phyloP scores from a whole-genome alignment of 2,113 vertebrate genomes.

The Trogon surrucura region DNA sequence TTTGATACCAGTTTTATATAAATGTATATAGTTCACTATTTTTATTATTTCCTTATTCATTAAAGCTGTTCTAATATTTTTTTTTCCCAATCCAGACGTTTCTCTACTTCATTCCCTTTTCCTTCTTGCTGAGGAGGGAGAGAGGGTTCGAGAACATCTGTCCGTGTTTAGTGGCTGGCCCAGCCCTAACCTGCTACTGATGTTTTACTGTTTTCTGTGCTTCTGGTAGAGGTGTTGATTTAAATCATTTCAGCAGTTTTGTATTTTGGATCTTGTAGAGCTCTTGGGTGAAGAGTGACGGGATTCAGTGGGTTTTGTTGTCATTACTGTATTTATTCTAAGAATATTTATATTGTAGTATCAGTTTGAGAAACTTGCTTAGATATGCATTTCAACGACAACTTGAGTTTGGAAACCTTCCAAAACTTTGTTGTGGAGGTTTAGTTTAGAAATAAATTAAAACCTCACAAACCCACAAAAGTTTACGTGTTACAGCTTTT shows the following conservation, averaged over 20 bases:
- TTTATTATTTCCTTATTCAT: too few species aligned
- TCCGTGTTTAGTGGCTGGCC: too few species aligned
- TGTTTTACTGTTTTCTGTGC: background rate
- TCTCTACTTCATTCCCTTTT: too few species aligned
- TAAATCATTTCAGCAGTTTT: background rate
- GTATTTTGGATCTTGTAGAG: background rate
- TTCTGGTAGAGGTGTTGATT: background rate
- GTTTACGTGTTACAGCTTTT: background rate
- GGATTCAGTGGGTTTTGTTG: background rate
- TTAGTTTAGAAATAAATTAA: background rate
- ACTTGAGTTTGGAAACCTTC: background rate
- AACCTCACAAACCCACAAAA: background rate
- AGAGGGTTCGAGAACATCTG: too few species aligned
- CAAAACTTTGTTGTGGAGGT: background rate
- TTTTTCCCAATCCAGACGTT: too few species aligned
- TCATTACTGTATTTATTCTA: background rate
- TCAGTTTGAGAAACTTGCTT: background rate
- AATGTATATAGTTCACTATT: too few species aligned
- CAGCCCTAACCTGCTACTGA: too few species aligned
- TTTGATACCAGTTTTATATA: too few species aligned
- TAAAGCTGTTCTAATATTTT: too few species aligned
- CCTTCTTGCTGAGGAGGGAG: too few species aligned
- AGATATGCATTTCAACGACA: background rate
- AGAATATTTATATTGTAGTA: background rate
- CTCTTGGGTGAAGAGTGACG: background rate